Conservation (phyloP, 2,888 invertebrate genomes). For the Bellardia pandia region DNA sequence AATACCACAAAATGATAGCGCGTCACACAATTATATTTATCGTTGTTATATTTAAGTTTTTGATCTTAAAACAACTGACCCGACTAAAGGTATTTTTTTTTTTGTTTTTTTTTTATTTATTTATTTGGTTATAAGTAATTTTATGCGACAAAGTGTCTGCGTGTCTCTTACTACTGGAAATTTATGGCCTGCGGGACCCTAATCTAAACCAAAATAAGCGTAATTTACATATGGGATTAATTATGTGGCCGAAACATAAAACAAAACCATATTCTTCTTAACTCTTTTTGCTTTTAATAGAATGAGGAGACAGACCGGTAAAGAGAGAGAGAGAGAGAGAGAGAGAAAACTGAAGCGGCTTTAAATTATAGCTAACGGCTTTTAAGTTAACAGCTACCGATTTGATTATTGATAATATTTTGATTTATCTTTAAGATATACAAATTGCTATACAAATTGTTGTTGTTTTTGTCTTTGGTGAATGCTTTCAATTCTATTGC, state of each 20-base stretch:
- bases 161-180: slow-evolving; percentile 60
- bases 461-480: not conserved
- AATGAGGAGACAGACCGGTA: not conserved
- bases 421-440: slow-evolving; percentile 81
- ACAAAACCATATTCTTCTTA: slow-evolving; percentile 27
- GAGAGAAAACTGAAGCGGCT: slow-evolving; percentile 16
- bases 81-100: slow-evolving; percentile 11
- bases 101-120: not conserved
- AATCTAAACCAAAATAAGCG: slow-evolving; percentile 68
- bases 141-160: slow-evolving; percentile 69
- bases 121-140: not conserved
- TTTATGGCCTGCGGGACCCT: slow-evolving; percentile 59
- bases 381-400: slow-evolving; percentile 80
- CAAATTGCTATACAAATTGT: too few relatives aligned
- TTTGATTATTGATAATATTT: slow-evolving; percentile 81
- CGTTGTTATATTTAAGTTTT: not conserved
- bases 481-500: slow-evolving; percentile 44
- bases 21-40: slow-evolving; percentile 34
- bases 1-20: slow-evolving; percentile 64
- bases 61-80: not conserved
- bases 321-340: not conserved
- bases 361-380: slow-evolving; percentile 68
- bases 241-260: slow-evolving; percentile 57
- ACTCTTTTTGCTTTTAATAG: slow-evolving; percentile 17
- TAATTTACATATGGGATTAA: slow-evolving; percentile 70